Conservation (phyloP, 2,888 invertebrate species). For the Drosophila suboccidentalis region DNA sequence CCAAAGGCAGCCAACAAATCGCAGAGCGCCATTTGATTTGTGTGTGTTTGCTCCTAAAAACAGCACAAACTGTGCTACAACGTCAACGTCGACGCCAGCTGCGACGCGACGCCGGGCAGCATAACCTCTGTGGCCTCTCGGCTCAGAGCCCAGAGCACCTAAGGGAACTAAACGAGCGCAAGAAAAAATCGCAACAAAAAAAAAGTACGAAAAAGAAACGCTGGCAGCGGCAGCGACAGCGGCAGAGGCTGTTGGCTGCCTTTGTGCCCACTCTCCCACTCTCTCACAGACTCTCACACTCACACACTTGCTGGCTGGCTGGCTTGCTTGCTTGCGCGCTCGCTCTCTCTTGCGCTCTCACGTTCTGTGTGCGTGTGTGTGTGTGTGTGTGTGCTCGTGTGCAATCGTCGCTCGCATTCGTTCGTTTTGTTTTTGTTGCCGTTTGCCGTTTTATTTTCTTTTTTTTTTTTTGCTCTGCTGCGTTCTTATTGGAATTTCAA, state of each 20-base stretch:
- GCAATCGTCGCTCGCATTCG: conserved; percentile 41
- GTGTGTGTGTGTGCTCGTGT: conserved; percentile 3
- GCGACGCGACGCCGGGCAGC: conserved; percentile 34
- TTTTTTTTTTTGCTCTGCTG: conserved; percentile 27
- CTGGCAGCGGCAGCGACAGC: neutral
- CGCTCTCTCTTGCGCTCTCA: conserved; percentile 14
- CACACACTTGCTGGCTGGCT: neutral
- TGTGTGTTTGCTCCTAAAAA: conserved; percentile 61
- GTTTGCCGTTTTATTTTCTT: conserved; percentile 14
- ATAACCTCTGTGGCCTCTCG: conserved; percentile 53
- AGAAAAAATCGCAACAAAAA: neutral
- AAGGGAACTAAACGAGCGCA: conserved; percentile 22
- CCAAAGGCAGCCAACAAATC: conserved; percentile 61
- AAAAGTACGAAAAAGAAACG: conserved; percentile 9
- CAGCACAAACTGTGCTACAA: conserved; percentile 34
- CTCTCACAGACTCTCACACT: conserved; percentile 5
- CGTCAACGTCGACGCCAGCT: neutral
- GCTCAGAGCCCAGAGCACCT: conserved; percentile 22
- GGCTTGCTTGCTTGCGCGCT: conserved; percentile 6
- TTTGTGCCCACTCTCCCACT: conserved; percentile 17
- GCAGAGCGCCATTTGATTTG: conserved; percentile 61
- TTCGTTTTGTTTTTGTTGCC: conserved; percentile 32
- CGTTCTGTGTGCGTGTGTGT: conserved; percentile 4
- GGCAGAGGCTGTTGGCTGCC: conserved; percentile 12
- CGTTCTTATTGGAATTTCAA: conserved; percentile 73